A percentile compares a stretch with the other conserved stretches of the same genome.
These are phyloP conservation scores for Eulemur macaco DNA, from an alignment of 2,113 vertebrate genomes.

Conservation along the genomic window DNA sequence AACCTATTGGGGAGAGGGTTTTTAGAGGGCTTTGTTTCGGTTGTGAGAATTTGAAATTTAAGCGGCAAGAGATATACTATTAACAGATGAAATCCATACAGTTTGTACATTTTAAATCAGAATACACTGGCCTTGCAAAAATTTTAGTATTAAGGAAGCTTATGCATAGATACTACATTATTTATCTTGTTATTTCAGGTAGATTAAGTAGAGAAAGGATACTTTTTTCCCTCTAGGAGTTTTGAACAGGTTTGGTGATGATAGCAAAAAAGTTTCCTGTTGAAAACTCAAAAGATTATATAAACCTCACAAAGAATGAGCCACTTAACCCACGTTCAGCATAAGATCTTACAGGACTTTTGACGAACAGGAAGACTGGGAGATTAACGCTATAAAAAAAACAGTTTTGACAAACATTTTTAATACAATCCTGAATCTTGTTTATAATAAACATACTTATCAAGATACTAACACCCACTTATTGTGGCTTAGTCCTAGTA, in stretches of 20 bases:
- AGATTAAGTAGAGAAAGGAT: slow-evolving; percentile 26
- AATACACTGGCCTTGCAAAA: slow-evolving; percentile 69
- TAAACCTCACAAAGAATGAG: slow-evolving; percentile 54
- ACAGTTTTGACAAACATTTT: slow-evolving; percentile 46
- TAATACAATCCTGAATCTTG: slow-evolving; percentile 50
- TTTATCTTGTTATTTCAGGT: slow-evolving; percentile 62
- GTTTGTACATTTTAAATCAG: slow-evolving; percentile 69
- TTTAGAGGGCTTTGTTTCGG: slow-evolving; percentile 67
- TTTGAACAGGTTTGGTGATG: slow-evolving; percentile 51
- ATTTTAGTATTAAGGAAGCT: slow-evolving; percentile 52
- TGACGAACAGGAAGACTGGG: slow-evolving; percentile 48
- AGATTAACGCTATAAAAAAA: slow-evolving; percentile 36
- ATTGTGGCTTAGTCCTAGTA: slow-evolving; percentile 64
- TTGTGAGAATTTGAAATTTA: slow-evolving; percentile 54
- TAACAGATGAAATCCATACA: slow-evolving; percentile 45
- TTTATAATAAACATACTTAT: slow-evolving; percentile 61
- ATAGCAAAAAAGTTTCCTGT: slow-evolving; percentile 62
- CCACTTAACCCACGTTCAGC: slow-evolving; percentile 55
- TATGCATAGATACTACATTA: slow-evolving; percentile 63
- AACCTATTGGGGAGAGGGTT: slow-evolving; percentile 28
- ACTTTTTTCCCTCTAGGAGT: slow-evolving; percentile 17
- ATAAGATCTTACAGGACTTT: slow-evolving; percentile 58
- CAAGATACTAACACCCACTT: slow-evolving; percentile 64
- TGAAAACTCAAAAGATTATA: slow-evolving; percentile 55
- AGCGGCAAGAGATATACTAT: slow-evolving; percentile 13